A percentile compares a stretch with the other conserved stretches of the same genome.
Evolutionary conservation across 2,888 invertebrate species (phyloP).

Genomic region (Keiferia lycopersicella): DNA sequence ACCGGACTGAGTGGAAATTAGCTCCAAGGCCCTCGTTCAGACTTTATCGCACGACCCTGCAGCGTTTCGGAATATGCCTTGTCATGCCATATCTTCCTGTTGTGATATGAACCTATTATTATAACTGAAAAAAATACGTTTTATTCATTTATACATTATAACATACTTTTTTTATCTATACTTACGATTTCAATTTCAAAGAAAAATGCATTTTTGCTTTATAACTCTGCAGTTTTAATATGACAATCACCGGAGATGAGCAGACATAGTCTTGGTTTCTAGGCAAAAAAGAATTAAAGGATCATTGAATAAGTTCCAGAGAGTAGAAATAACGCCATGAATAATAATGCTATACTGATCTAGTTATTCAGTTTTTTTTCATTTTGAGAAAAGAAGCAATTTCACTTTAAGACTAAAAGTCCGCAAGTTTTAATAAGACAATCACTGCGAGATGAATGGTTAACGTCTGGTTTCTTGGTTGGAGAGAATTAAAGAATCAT

Average conservation of each 20-base stretch:
- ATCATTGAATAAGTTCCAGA: conserved; percentile 19
- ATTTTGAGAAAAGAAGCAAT: background rate
- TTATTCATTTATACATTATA: too few relatives aligned
- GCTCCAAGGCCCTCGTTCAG: conserved; percentile 33
- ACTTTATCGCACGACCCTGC: conserved; percentile 32
- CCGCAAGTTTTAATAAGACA: conserved; percentile 22
- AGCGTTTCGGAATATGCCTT: conserved; percentile 26
- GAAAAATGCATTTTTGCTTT: conserved; percentile 7
- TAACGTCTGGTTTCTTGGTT: background rate
- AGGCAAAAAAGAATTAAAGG: conserved; percentile 8
- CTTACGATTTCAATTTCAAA: background rate
- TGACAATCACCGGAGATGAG: conserved; percentile 21
- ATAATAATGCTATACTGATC: too few relatives aligned
- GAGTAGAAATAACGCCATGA: too few relatives aligned
- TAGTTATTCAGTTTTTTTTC: too few relatives aligned
- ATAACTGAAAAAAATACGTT: too few relatives aligned
- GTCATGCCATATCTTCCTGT: conserved; percentile 21
- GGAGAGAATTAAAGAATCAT: conserved; percentile 16
- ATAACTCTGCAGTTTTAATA: conserved; percentile 23
- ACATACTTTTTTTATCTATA: too few relatives aligned
- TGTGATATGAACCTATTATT: too few relatives aligned
- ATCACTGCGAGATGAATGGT: conserved; percentile 19
- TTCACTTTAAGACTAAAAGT: conserved; percentile 14
- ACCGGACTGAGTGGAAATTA: conserved; percentile 35
- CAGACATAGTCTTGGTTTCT: conserved; percentile 4